phyloP scores from a whole-genome alignment of 2,797 vertebrate genomes.

The Siniperca undulata region DNA sequence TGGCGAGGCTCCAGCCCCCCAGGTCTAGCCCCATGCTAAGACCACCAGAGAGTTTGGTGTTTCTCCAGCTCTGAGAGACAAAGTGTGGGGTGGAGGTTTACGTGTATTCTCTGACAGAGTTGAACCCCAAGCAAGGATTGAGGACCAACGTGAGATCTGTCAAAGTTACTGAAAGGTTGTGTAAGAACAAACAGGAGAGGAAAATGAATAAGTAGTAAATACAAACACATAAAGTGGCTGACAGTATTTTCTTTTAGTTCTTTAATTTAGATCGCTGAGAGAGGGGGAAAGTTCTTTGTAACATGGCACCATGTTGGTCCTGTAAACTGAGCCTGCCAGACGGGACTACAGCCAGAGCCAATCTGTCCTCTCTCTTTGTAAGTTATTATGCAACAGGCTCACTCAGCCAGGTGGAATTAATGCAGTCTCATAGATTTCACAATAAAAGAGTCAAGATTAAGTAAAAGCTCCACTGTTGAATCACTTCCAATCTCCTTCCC shows the following conservation, averaged over 20 bases:
- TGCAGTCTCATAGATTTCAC: slow-evolving; percentile 40
- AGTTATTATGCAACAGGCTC: slow-evolving; percentile 51
- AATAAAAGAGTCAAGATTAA: slow-evolving; percentile 28
- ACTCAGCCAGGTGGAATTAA: slow-evolving; percentile 53
- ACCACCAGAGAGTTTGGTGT: slow-evolving; percentile 43
- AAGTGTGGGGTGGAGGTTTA: slow-evolving; percentile 28
- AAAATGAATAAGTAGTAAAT: neutral
- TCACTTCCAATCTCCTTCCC: slow-evolving; percentile 18
- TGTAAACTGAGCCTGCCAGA: slow-evolving; percentile 17
- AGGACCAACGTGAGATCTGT: slow-evolving; percentile 2
- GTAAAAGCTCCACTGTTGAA: slow-evolving; percentile 8
- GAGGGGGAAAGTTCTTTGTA: neutral
- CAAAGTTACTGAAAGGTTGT: neutral
- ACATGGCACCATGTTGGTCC: neutral
- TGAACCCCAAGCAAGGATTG: neutral
- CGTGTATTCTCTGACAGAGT: slow-evolving; percentile 7
- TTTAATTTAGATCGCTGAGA: neutral
- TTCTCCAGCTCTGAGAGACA: slow-evolving; percentile 39
- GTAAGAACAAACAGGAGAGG: neutral
- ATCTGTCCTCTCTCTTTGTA: slow-evolving; percentile 22
- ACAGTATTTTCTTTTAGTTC: neutral
- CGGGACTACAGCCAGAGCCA: slow-evolving; percentile 1
- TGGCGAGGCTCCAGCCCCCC: slow-evolving; percentile 35
- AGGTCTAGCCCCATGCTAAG: slow-evolving; percentile 61
- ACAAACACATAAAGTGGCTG: neutral